Evolutionary conservation across 2,113 vertebrate genomes (phyloP).

Genomic region (Phalacrocorax brasilianus): DNA sequence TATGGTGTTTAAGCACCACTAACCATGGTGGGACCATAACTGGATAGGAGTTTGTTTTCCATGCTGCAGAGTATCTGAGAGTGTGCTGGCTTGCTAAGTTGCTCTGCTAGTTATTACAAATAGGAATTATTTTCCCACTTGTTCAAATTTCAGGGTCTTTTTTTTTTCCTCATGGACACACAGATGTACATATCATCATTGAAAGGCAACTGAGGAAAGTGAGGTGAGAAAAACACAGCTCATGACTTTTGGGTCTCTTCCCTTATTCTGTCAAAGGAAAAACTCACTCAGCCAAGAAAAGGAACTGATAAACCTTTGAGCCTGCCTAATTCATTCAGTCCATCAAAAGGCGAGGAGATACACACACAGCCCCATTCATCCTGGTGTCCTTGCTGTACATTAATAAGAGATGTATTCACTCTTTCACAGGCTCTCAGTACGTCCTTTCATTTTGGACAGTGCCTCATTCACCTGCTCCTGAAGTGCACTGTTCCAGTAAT

Average conservation of each 20-base stretch:
- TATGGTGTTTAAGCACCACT: not conserved
- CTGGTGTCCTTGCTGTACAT: not conserved
- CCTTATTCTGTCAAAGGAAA: not conserved
- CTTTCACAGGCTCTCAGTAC: slow-evolving; percentile 30
- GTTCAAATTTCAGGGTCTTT: not conserved
- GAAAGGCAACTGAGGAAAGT: not conserved
- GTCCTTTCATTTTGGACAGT: slow-evolving; percentile 37
- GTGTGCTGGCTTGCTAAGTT: not conserved
- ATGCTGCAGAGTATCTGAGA: not conserved
- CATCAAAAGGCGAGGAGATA: not conserved
- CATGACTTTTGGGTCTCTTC: not conserved
- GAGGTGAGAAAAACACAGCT: slow-evolving; percentile 15
- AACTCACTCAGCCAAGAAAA: not conserved
- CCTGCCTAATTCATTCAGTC: slow-evolving; percentile 20
- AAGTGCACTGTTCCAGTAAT: slow-evolving; percentile 12
- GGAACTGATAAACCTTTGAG: slow-evolving; percentile 46
- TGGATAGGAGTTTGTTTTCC: not conserved
- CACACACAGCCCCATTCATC: slow-evolving; percentile 52
- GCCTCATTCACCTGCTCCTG: slow-evolving; percentile 45
- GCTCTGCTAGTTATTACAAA: not conserved
- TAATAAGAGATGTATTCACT: slow-evolving; percentile 27
- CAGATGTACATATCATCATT: not conserved
- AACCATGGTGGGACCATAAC: not conserved
- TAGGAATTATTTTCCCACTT: not conserved
- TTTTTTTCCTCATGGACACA: not conserved